A percentile compares a stretch with the other conserved stretches of the same genome.
Conservation (phyloP, 64 coral and sea anemone genomes). For the Montipora capricornis region DNA sequence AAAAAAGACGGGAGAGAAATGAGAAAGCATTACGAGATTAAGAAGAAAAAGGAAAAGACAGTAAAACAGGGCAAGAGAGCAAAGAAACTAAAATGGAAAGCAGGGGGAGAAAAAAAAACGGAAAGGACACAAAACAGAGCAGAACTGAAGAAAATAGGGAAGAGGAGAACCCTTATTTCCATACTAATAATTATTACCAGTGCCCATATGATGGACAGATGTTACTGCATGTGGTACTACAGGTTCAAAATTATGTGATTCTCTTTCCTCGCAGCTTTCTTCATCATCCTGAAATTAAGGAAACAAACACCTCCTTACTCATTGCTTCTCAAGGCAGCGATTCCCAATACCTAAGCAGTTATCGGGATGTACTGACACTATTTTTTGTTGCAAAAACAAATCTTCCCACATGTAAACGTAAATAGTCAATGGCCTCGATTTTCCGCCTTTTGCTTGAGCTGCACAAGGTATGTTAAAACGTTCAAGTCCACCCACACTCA, state of each 20-base stretch:
- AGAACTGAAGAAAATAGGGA: not conserved
- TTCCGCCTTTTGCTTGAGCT: too few relatives aligned
- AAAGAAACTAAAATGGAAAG: not conserved
- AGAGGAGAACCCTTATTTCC: not conserved
- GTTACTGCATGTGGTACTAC: not conserved
- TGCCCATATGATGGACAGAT: not conserved
- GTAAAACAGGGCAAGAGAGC: not conserved
- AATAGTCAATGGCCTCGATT: too few relatives aligned
- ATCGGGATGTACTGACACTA: too few relatives aligned
- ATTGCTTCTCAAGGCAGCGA: too few relatives aligned
- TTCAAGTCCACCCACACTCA: too few relatives aligned
- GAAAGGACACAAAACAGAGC: not conserved
- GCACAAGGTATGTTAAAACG: too few relatives aligned
- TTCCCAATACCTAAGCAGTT: too few relatives aligned
- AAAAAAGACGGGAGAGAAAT: not conserved
- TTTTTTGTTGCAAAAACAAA: too few relatives aligned
- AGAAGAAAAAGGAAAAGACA: not conserved
- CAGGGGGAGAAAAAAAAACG: not conserved
- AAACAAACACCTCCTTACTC: not conserved
- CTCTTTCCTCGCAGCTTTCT: not conserved
- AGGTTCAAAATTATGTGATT: not conserved
- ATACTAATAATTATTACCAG: not conserved
- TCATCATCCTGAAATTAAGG: slow-evolving; percentile 20
- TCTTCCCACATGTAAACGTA: too few relatives aligned
- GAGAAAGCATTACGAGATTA: not conserved